These are phyloP conservation scores for Macroteleia sp. DNA, from an alignment of 2,888 invertebrate species.

Conservation along the genomic window DNA sequence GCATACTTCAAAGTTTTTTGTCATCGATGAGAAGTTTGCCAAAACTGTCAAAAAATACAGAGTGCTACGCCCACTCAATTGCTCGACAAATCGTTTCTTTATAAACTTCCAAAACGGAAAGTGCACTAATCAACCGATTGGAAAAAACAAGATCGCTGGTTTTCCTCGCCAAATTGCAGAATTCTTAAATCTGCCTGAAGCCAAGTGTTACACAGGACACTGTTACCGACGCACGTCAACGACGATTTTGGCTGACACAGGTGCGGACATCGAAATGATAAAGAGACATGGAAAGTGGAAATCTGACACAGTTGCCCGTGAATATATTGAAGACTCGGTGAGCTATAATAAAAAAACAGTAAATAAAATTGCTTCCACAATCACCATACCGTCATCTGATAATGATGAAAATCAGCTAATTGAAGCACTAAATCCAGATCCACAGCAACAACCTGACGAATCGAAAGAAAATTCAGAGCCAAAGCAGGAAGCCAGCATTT, in stretches of 20 bases:
- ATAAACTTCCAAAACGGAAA: slow-evolving; percentile 4
- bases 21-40: neutral
- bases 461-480: neutral
- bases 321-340: neutral
- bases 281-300: slow-evolving; percentile 3
- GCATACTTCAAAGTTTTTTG: slow-evolving; percentile 13
- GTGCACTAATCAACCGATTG: slow-evolving; percentile 8
- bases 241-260: neutral
- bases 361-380: neutral
- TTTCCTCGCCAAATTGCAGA: slow-evolving; percentile 3
- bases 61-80: neutral
- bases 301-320: neutral
- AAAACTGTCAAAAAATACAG: neutral
- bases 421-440: neutral
- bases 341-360: neutral
- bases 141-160: neutral
- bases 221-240: neutral
- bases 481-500: neutral
- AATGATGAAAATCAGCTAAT: neutral
- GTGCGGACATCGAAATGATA: neutral
- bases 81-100: slow-evolving; percentile 13
- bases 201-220: neutral
- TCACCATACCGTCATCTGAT: neutral
- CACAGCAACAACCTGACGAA: neutral
- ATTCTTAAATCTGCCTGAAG: neutral